Conservation (phyloP, 2,113 vertebrate genomes). For the Strigops habroptila region DNA sequence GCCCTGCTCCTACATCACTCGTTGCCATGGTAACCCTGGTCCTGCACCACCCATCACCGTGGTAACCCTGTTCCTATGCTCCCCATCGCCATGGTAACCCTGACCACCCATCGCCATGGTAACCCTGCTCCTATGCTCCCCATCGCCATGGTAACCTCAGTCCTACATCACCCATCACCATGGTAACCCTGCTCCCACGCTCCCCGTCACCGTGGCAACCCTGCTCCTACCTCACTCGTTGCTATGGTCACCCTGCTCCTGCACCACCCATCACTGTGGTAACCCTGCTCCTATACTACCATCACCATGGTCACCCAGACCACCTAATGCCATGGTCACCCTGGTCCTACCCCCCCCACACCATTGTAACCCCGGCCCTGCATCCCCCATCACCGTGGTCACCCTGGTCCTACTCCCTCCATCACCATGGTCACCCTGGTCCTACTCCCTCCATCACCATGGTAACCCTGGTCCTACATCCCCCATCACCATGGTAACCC, state of each 20-base stretch:
- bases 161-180: neutral
- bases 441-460: neutral
- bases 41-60: neutral
- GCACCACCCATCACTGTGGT: neutral
- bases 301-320: neutral
- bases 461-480: neutral
- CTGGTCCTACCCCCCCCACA: neutral
- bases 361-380: neutral
- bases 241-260: neutral
- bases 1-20: neutral
- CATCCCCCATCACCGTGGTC: neutral
- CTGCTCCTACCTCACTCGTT: neutral
- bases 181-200: neutral
- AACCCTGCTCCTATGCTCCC: neutral
- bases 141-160: neutral
- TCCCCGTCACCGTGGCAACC: neutral
- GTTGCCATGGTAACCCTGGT: neutral
- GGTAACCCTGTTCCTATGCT: neutral
- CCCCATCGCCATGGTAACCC: neutral
- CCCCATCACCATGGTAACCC: neutral
- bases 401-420: neutral
- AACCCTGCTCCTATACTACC: neutral
- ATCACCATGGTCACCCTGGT: neutral
- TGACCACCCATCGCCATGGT: neutral
- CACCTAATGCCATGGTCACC: neutral